These are phyloP conservation scores for Drosophila chauvacae DNA, from an alignment of 1,140 invertebrate species.

Conservation along the genomic window DNA sequence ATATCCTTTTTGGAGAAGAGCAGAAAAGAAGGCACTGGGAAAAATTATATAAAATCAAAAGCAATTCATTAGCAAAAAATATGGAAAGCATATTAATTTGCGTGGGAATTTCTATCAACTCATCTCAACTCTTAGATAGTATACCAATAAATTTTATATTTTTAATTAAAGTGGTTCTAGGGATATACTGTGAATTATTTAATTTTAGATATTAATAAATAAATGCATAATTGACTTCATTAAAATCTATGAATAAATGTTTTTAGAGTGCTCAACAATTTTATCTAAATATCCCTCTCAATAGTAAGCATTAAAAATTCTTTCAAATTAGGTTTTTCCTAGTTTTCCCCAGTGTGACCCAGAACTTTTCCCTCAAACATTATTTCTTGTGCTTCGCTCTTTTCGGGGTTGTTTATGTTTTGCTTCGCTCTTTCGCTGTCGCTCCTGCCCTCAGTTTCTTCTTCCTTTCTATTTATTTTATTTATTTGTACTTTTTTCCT, in stretches of 20 bases:
- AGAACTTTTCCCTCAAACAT: slow-evolving; percentile 12
- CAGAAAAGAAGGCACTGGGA: slow-evolving; percentile 2
- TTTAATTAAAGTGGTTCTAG: not conserved
- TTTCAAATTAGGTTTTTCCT: not conserved
- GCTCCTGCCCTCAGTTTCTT: not conserved
- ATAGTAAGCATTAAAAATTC: not conserved
- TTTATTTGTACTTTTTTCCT: not conserved
- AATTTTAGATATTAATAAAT: not conserved
- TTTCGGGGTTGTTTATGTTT: slow-evolving; percentile 77
- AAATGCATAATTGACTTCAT: not conserved
- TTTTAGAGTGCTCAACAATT: not conserved
- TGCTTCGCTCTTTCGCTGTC: slow-evolving; percentile 57
- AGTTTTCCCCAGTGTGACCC: slow-evolving; percentile 23
- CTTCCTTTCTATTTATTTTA: not conserved
- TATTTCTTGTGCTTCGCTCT: slow-evolving; percentile 37
- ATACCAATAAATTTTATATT: not conserved
- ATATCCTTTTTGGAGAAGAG: slow-evolving; percentile 28
- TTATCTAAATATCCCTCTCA: not conserved
- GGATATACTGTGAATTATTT: not conserved
- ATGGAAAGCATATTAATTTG: not conserved
- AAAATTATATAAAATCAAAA: not conserved
- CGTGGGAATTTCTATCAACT: not conserved
- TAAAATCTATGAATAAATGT: not conserved
- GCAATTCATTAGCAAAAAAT: not conserved
- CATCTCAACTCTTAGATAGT: not conserved